These are phyloP conservation scores for Macquaria australasica DNA, from an alignment of 2,113 vertebrate species.

Conservation along the genomic window DNA sequence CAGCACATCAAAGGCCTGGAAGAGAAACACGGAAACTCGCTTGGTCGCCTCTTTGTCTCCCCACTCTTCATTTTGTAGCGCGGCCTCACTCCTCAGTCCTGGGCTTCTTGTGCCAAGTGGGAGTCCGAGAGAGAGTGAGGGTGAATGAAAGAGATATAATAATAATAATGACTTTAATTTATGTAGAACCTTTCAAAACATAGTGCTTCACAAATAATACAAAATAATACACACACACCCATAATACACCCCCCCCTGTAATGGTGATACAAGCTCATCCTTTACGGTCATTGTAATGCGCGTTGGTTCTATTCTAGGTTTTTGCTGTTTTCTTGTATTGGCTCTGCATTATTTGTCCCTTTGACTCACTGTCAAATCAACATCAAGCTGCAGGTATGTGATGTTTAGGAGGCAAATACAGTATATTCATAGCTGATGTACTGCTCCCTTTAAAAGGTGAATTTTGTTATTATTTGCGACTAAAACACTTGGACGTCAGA, in stretches of 20 bases:
- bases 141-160: background rate
- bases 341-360: background rate
- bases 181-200: too few species aligned
- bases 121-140: too few species aligned
- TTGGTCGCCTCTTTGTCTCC: conserved; percentile 37
- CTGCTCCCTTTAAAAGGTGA: background rate
- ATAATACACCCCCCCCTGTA: too few species aligned
- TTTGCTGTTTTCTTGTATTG: background rate
- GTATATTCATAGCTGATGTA: background rate
- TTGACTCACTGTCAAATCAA: background rate
- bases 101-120: conserved; percentile 17
- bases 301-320: background rate
- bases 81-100: background rate
- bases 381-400: background rate
- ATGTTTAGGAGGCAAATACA: background rate
- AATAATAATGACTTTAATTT: too few species aligned
- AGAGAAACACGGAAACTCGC: conserved; percentile 39
- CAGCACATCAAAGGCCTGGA: conserved; percentile 66
- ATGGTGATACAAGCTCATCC: background rate
- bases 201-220: too few species aligned
- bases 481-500: background rate
- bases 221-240: too few species aligned
- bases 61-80: conserved; percentile 39
- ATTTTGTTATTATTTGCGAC: background rate
- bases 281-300: background rate